A percentile compares a stretch with the other conserved stretches of the same genome.
Conservation (phyloP, 1,140 invertebrate species). For the Araneus ventricosus region DNA sequence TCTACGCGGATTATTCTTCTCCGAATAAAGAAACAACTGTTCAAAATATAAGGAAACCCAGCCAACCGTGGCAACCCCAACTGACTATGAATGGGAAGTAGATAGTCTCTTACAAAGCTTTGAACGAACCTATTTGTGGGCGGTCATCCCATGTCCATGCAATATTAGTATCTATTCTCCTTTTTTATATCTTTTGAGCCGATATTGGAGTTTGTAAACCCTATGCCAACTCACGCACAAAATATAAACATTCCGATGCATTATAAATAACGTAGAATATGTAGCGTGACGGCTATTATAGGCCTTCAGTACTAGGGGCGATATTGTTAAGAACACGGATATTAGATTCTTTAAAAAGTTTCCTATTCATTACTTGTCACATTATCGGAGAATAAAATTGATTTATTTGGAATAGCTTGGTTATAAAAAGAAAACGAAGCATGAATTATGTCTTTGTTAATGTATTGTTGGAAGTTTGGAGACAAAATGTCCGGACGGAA, state of each 20-base stretch:
- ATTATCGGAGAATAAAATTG: not conserved
- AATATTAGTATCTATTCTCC: slow-evolving; percentile 60
- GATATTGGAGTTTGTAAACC: slow-evolving; percentile 48
- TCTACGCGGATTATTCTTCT: too few species aligned
- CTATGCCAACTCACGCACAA: not conserved
- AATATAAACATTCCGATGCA: slow-evolving; percentile 44
- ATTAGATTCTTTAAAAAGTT: not conserved
- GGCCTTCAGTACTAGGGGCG: not conserved
- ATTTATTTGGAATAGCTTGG: slow-evolving; percentile 1
- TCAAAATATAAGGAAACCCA: not conserved
- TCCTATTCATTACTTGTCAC: not conserved
- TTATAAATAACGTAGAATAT: slow-evolving; percentile 48
- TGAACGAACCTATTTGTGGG: slow-evolving; percentile 44
- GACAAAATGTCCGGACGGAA: too few species aligned
- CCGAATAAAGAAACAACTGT: too few species aligned
- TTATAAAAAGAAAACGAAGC: not conserved
- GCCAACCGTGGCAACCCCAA: slow-evolving; percentile 37
- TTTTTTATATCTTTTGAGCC: not conserved
- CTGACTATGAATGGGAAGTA: slow-evolving; percentile 38
- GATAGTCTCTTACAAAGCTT: slow-evolving; percentile 52
- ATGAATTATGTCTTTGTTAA: not conserved
- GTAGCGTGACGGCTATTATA: not conserved
- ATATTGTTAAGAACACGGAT: not conserved
- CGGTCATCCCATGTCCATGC: slow-evolving; percentile 49
- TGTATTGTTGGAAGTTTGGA: not conserved